Evolutionary conservation across 2,113 vertebrate species (phyloP).

Genomic region (Scalopus aquaticus): DNA sequence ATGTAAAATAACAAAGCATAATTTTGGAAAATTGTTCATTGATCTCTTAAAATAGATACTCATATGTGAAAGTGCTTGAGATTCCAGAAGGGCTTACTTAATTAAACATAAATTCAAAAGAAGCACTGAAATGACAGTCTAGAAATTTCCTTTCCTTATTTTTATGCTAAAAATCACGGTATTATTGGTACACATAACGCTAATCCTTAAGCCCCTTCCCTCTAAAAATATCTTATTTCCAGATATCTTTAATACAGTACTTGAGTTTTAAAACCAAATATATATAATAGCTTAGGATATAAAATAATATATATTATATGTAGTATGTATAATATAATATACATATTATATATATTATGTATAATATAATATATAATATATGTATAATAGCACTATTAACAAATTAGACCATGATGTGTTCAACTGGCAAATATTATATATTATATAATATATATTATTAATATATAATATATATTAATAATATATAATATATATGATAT

Average conservation of each 20-base stretch:
- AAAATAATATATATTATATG: no score
- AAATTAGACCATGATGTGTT: neutral
- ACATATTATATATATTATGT: no score
- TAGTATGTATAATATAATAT: no score
- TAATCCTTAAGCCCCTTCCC: neutral
- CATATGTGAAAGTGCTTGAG: conserved; percentile 30
- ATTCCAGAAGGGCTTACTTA: conserved; percentile 20
- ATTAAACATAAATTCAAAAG: conserved; percentile 66
- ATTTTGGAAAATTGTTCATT: conserved; percentile 53
- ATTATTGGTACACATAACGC: neutral
- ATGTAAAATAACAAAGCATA: conserved; percentile 61
- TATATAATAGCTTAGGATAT: no score
- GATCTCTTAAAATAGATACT: conserved; percentile 68
- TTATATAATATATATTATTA: no score
- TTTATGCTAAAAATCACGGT: conserved; percentile 30
- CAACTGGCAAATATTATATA: neutral
- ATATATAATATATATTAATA: no score
- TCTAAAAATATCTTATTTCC: neutral
- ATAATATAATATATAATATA: no score
- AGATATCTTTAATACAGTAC: neutral
- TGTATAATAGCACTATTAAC: neutral
- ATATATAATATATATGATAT: no score
- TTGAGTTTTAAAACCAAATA: conserved; percentile 43
- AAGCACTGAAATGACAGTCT: conserved; percentile 39
- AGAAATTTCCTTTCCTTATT: conserved; percentile 50